These are phyloP conservation scores for Natrix natrix DNA, from an alignment of 2,797 vertebrate genomes.

Conservation along the genomic window DNA sequence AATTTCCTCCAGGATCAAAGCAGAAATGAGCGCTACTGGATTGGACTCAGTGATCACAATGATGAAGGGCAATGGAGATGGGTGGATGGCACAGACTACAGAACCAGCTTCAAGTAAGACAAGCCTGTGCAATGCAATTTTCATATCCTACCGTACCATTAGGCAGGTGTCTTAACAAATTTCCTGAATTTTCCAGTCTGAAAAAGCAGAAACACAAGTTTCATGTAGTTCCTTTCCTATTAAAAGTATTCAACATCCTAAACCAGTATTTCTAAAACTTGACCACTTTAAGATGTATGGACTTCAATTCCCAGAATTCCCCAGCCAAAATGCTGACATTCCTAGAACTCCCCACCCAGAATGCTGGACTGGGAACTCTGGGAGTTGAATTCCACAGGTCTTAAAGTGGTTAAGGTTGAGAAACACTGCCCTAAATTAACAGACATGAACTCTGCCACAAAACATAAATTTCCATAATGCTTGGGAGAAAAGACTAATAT, in stretches of 20 bases:
- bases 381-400: background rate
- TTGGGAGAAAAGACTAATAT: background rate
- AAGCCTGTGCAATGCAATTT: background rate
- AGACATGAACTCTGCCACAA: background rate
- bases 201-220: background rate
- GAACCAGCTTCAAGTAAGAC: conserved; percentile 48
- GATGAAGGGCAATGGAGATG: conserved; percentile 55
- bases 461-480: background rate
- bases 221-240: background rate
- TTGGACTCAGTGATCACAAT: conserved; percentile 47
- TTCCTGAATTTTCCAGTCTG: background rate
- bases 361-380: background rate
- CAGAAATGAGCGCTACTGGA: conserved; percentile 39
- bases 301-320: background rate
- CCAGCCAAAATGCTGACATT: too few species aligned
- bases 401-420: background rate
- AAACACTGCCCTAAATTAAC: background rate
- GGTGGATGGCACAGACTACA: conserved; percentile 51
- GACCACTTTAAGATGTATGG: background rate
- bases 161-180: background rate
- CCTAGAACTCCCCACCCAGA: background rate
- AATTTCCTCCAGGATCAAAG: conserved; percentile 45
- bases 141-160: background rate
- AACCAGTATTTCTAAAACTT: background rate
- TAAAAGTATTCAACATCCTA: background rate